These are phyloP conservation scores for Chymomyza amoena DNA, from an alignment of 2,888 invertebrate species.

Conservation along the genomic window DNA sequence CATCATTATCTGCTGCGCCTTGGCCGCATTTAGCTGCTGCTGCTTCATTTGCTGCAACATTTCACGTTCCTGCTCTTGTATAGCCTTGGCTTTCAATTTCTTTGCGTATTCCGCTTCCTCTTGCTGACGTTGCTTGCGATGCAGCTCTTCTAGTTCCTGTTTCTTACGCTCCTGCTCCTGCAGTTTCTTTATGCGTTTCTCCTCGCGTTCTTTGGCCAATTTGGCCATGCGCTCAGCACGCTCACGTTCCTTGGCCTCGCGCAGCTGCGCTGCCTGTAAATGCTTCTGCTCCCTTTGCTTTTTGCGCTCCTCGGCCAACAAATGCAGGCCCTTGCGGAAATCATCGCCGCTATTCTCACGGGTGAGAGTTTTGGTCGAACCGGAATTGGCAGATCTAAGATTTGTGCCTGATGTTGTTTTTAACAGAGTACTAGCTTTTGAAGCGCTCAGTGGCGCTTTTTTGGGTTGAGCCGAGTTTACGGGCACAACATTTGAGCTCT, in stretches of 20 bases:
- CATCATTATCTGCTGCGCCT: slow-evolving; percentile 55
- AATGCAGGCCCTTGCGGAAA: slow-evolving; percentile 71
- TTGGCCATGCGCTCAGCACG: slow-evolving; percentile 76
- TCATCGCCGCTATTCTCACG: slow-evolving; percentile 77
- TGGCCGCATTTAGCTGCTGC: slow-evolving; percentile 41
- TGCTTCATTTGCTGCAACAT: slow-evolving; percentile 67
- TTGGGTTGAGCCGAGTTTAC: slow-evolving; percentile 56
- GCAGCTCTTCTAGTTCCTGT: slow-evolving; percentile 74
- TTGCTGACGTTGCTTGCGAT: slow-evolving; percentile 70
- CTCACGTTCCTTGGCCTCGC: slow-evolving; percentile 77
- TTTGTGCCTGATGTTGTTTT: slow-evolving; percentile 59
- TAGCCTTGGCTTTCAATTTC: slow-evolving; percentile 57
- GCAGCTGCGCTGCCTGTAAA: slow-evolving; percentile 72
- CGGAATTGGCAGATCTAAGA: slow-evolving; percentile 49
- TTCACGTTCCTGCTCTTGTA: slow-evolving; percentile 70
- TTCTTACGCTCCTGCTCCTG: slow-evolving; percentile 73
- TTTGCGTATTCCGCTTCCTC: slow-evolving; percentile 65
- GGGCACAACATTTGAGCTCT: slow-evolving; percentile 49
- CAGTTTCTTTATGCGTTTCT: slow-evolving; percentile 73
- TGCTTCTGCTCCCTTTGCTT: slow-evolving; percentile 77
- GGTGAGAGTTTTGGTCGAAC: slow-evolving; percentile 61
- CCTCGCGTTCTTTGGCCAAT: slow-evolving; percentile 76
- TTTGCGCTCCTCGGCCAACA: slow-evolving; percentile 76
- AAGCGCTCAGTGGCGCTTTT: slow-evolving; percentile 73
- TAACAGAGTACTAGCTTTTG: slow-evolving; percentile 63